Conservation (phyloP, 2,797 vertebrate genomes). For the Gambelia wislizenii region DNA sequence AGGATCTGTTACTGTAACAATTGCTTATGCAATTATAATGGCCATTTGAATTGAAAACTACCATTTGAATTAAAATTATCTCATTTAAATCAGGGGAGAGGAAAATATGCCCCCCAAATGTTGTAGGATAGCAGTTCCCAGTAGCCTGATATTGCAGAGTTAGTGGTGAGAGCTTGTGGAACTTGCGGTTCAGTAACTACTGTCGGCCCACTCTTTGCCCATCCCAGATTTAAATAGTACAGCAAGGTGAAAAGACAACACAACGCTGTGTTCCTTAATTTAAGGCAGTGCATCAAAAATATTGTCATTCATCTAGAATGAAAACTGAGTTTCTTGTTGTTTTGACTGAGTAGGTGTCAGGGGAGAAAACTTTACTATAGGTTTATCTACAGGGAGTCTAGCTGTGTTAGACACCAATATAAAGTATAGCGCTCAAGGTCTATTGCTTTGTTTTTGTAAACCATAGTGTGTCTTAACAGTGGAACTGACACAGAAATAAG, state of each 20-base stretch:
- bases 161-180: too few relatives aligned
- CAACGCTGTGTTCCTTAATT: background rate
- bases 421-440: background rate
- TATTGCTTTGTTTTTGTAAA: background rate
- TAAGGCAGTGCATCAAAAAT: background rate
- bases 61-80: background rate
- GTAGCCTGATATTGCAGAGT: too few relatives aligned
- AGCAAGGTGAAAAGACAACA: background rate
- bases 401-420: background rate
- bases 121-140: too few relatives aligned
- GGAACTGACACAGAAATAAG: background rate
- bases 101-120: too few relatives aligned
- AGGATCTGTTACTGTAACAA: background rate
- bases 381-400: background rate
- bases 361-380: background rate
- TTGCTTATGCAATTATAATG: background rate
- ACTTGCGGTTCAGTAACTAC: too few relatives aligned
- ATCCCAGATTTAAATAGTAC: background rate
- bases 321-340: slow-evolving; percentile 15
- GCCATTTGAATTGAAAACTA: background rate
- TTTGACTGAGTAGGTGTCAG: slow-evolving; percentile 30
- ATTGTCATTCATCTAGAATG: slow-evolving; percentile 42
- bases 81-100: background rate
- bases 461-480: background rate
- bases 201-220: background rate